Evolutionary conservation across 2,888 invertebrate species (phyloP).

Genomic region (Dioctria linearis): DNA sequence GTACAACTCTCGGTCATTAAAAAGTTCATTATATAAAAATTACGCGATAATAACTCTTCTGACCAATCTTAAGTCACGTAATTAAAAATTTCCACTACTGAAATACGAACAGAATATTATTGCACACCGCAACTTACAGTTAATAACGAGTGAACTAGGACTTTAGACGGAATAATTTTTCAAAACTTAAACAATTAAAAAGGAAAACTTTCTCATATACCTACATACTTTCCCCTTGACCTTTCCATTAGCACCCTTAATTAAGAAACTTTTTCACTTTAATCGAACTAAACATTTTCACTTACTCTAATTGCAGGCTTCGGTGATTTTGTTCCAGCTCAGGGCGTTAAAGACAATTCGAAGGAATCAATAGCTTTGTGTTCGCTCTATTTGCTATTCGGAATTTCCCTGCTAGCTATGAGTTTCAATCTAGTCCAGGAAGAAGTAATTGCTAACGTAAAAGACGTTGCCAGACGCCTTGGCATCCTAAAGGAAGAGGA

Average conservation of each 20-base stretch:
- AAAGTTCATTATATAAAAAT: no score
- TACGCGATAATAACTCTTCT: no score
- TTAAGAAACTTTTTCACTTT: background rate
- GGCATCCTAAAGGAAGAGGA: conserved; percentile 89
- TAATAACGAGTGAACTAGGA: no score
- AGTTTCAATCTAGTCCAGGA: conserved; percentile 97
- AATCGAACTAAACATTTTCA: conserved; percentile 38
- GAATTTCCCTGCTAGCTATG: conserved; percentile 95
- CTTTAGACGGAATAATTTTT: background rate
- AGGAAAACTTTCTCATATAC: no score
- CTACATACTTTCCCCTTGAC: background rate
- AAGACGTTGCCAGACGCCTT: conserved; percentile 86
- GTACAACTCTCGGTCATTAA: no score
- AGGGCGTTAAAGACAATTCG: conserved; percentile 71
- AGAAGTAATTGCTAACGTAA: conserved; percentile 91
- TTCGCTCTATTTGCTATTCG: conserved; percentile 93
- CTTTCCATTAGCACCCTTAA: background rate
- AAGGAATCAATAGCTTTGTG: conserved; percentile 82
- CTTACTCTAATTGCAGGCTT: conserved; percentile 73
- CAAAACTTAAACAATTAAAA: background rate
- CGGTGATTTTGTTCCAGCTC: conserved; percentile 92
- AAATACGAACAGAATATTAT: no score
- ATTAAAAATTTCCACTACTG: no score
- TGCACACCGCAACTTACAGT: no score
- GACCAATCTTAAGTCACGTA: no score